Conservation (phyloP, 2,113 vertebrate species). For the Chascanopsetta lugubris region DNA sequence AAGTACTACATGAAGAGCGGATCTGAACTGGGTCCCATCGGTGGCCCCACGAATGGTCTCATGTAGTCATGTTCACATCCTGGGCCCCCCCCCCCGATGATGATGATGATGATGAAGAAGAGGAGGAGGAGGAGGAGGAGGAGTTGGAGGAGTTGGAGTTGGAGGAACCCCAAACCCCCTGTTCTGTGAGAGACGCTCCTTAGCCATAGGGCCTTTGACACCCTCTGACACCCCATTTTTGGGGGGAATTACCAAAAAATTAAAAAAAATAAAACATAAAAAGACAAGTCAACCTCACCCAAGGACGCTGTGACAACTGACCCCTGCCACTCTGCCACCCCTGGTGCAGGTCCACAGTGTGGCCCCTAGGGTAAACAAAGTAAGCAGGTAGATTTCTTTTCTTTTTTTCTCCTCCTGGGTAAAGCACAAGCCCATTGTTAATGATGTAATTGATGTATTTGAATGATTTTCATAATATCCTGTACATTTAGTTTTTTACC, state of each 20-base stretch:
- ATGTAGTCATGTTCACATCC: constrained; percentile 77
- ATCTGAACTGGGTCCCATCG: constrained; percentile 94
- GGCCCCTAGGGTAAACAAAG: constrained; percentile 52
- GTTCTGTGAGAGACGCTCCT: constrained; percentile 63
- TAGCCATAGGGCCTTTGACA: constrained; percentile 64
- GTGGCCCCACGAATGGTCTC: constrained; percentile 95
- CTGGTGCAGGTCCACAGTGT: constrained; percentile 38
- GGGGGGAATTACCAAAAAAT: constrained; percentile 87
- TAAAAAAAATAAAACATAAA: constrained; percentile 79
- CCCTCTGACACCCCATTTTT: constrained; percentile 55
- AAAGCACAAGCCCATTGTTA: constrained; percentile 94
- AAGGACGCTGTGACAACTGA: constrained; percentile 77
- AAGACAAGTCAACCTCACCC: constrained; percentile 83
- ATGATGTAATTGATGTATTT: constrained; percentile 95
- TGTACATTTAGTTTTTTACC: constrained; percentile 99
- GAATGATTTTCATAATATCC: constrained; percentile 96
- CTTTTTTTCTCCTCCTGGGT: constrained; percentile 71
- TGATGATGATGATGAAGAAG: constrained; percentile 26
- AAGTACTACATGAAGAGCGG: constrained; percentile 99
- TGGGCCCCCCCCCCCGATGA: too few relatives aligned
- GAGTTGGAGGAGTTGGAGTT: constrained; percentile 40
- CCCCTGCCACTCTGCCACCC: constrained; percentile 61
- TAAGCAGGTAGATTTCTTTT: constrained; percentile 47
- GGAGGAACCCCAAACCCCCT: constrained; percentile 43
- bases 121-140: constrained; percentile 29